phyloP scores from a whole-genome alignment of 2,888 invertebrate genomes.

The Sympetrum striolatum region DNA sequence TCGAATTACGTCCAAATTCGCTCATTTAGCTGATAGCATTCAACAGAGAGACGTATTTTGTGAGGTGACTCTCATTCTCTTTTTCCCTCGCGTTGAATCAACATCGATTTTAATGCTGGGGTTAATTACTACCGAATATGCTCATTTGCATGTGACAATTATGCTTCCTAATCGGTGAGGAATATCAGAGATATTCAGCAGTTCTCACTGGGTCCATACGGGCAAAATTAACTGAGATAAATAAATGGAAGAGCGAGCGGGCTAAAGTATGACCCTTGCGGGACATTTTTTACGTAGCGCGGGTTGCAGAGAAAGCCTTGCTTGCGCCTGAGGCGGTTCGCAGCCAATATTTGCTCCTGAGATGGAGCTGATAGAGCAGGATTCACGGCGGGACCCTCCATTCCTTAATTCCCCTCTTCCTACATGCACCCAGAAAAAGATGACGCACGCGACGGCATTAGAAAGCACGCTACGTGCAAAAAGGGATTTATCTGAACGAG shows the following conservation, averaged over 20 bases:
- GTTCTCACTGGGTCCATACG: not conserved
- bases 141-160: not conserved
- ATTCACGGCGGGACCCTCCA: constrained; percentile 27
- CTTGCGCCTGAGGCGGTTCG: constrained; percentile 32
- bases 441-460: constrained; percentile 11
- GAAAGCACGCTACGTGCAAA: not conserved
- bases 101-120: not conserved
- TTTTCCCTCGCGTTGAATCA: not conserved
- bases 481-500: too few species aligned
- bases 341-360: constrained; percentile 38
- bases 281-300: not conserved
- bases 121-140: not conserved
- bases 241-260: not conserved
- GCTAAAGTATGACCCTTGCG: not conserved
- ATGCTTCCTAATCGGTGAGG: not conserved
- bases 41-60: not conserved
- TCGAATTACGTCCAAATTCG: not conserved
- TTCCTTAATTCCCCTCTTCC: constrained; percentile 7
- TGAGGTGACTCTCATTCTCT: not conserved
- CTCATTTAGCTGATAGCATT: not conserved
- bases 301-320: not conserved
- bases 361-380: constrained; percentile 35
- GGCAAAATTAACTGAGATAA: constrained; percentile 17
- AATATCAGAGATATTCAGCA: constrained; percentile 7
- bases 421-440: not conserved